phyloP scores from a whole-genome alignment of 2,113 vertebrate species.

The Saguinus midas region DNA sequence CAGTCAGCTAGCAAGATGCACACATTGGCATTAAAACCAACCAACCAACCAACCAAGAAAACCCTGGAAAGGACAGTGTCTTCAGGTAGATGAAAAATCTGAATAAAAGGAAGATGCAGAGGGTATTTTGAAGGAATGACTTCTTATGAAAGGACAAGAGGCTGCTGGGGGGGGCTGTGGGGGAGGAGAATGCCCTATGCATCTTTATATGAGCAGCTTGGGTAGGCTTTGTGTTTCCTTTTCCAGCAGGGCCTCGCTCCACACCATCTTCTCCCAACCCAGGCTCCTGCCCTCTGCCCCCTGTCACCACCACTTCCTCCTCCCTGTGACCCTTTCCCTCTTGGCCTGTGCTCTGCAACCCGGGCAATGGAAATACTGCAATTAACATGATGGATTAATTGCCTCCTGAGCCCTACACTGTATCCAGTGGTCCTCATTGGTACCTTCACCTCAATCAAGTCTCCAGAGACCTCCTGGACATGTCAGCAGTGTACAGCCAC shows the following conservation, averaged over 20 bases:
- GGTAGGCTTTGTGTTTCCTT: background rate
- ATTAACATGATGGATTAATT: background rate
- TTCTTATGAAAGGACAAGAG: background rate
- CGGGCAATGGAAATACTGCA: background rate
- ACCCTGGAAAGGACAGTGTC: background rate
- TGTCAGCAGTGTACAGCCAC: background rate
- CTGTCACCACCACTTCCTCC: background rate
- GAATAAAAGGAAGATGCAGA: background rate
- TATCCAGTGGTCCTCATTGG: background rate
- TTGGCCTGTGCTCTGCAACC: background rate
- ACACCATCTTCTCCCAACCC: fast-evolving
- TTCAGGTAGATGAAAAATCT: background rate
- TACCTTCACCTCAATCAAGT: background rate
- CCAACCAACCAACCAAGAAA: background rate
- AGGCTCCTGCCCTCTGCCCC: background rate
- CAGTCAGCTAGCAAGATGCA: background rate
- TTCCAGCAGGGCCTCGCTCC: background rate
- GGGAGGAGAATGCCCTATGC: background rate
- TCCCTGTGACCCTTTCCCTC: background rate
- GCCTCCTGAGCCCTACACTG: background rate
- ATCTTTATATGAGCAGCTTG: background rate
- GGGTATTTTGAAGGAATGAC: background rate
- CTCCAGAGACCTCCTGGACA: background rate
- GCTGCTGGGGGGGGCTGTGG: fast-evolving
- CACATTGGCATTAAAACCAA: background rate